These are phyloP conservation scores for Acanthiza pusilla DNA, from an alignment of 2,797 vertebrate genomes.

Conservation along the genomic window DNA sequence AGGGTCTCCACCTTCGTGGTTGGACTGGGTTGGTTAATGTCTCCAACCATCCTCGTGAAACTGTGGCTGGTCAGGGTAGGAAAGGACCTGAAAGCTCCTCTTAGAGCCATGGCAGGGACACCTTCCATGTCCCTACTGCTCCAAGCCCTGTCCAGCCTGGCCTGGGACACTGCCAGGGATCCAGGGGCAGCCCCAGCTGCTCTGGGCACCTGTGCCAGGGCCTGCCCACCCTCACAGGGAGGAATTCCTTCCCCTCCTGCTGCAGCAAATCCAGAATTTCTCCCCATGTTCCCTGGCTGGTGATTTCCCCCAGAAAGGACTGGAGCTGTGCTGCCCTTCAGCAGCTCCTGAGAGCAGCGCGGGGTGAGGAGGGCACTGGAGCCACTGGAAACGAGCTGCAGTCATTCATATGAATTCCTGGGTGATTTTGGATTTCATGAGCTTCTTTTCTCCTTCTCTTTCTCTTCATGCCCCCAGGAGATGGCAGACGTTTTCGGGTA, in stretches of 20 bases:
- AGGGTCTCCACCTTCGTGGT: neutral
- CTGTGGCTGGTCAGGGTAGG: neutral
- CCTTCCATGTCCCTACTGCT: neutral
- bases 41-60: neutral
- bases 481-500: constrained; percentile 35
- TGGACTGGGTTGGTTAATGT: neutral
- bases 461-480: constrained; percentile 21
- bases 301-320: neutral
- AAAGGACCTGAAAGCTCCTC: neutral
- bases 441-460: neutral
- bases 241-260: neutral
- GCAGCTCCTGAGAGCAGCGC: fast-evolving
- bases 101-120: neutral
- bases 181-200: neutral
- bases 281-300: neutral
- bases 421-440: constrained; percentile 52
- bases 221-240: neutral
- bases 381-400: neutral
- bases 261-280: neutral
- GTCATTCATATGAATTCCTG: constrained; percentile 6
- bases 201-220: neutral
- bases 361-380: neutral
- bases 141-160: neutral
- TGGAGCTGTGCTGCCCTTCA: neutral
- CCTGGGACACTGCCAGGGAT: neutral